A percentile compares a stretch with the other conserved stretches of the same genome.
Conservation (phyloP, 2,888 invertebrate genomes). For the Agrilus biguttatus region DNA sequence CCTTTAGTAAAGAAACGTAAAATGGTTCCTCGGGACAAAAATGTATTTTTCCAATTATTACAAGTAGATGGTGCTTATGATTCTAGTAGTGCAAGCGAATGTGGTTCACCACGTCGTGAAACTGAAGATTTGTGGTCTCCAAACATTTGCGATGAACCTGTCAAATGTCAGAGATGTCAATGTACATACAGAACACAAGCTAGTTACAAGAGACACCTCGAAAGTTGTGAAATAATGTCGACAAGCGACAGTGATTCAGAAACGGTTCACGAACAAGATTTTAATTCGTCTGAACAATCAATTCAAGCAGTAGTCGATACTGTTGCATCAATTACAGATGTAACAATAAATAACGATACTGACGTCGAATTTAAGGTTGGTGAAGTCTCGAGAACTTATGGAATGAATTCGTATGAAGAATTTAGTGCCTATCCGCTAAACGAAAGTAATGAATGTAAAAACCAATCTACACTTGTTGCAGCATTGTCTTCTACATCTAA, state of each 20-base stretch:
- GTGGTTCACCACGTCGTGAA: conserved; percentile 23
- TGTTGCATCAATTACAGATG: not conserved
- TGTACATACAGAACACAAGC: conserved; percentile 73
- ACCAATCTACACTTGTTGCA: too few species aligned
- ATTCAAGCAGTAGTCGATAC: not conserved
- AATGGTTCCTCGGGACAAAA: conserved; percentile 28
- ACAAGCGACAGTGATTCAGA: conserved; percentile 76
- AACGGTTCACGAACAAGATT: conserved; percentile 4
- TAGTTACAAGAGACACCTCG: conserved; percentile 66
- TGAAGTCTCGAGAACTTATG: conserved; percentile 17
- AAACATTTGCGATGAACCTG: conserved; percentile 52
- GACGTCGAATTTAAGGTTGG: conserved; percentile 7
- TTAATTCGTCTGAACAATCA: conserved; percentile 2
- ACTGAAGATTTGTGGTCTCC: conserved; percentile 21
- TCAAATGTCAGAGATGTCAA: conserved; percentile 76
- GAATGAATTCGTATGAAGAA: conserved; percentile 25
- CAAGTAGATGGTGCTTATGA: conserved; percentile 43
- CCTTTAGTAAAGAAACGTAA: conserved; percentile 56
- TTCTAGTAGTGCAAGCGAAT: conserved; percentile 34
- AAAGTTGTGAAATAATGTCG: conserved; percentile 61
- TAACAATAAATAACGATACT: conserved; percentile 1
- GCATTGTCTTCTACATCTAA: too few species aligned
- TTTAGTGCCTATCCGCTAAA: conserved; percentile 12
- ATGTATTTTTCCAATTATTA: conserved; percentile 32
- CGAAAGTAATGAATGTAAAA: not conserved